These are phyloP conservation scores for Antennarius striatus DNA, from an alignment of 2,113 vertebrate species.

Conservation along the genomic window DNA sequence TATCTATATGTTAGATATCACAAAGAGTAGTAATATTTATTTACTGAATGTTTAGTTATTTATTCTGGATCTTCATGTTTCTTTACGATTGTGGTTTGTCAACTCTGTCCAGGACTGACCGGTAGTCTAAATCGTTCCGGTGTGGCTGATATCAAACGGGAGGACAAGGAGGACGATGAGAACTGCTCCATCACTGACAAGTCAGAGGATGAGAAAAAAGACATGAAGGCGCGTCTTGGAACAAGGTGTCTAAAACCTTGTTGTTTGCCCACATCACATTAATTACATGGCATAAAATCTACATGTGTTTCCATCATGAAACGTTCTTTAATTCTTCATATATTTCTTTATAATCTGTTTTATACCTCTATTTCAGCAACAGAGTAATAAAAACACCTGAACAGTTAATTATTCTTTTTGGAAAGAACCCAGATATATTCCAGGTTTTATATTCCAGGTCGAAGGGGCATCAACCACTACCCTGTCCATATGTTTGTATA, in stretches of 20 bases:
- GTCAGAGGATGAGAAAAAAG: slow-evolving; percentile 93
- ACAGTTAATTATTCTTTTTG: not conserved
- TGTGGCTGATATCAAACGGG: slow-evolving; percentile 85
- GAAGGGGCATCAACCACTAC: too few relatives aligned
- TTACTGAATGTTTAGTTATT: not conserved
- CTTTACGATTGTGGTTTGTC: slow-evolving; percentile 1
- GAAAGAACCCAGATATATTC: not conserved
- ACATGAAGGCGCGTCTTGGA: slow-evolving; percentile 82
- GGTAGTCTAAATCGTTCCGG: slow-evolving; percentile 78
- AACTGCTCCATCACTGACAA: slow-evolving; percentile 85
- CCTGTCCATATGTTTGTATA: too few relatives aligned
- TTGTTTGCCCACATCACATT: not conserved
- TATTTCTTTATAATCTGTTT: too few relatives aligned
- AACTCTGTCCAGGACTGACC: slow-evolving; percentile 64
- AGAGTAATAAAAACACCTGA: not conserved
- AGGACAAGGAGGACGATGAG: slow-evolving; percentile 93
- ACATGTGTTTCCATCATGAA: not conserved
- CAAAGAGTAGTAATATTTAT: not conserved
- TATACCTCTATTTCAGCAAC: not conserved
- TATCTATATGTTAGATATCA: not conserved
- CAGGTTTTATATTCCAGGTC: too few relatives aligned
- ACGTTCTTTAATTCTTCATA: slow-evolving; percentile 4
- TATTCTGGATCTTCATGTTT: not conserved
- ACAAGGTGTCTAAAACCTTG: slow-evolving; percentile 84
- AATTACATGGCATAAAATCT: too few relatives aligned